Percentiles rank a stretch among this genome's conserved stretches.
Conservation (phyloP, 23 tunicate genomes). For the Pegea sp. region DNA sequence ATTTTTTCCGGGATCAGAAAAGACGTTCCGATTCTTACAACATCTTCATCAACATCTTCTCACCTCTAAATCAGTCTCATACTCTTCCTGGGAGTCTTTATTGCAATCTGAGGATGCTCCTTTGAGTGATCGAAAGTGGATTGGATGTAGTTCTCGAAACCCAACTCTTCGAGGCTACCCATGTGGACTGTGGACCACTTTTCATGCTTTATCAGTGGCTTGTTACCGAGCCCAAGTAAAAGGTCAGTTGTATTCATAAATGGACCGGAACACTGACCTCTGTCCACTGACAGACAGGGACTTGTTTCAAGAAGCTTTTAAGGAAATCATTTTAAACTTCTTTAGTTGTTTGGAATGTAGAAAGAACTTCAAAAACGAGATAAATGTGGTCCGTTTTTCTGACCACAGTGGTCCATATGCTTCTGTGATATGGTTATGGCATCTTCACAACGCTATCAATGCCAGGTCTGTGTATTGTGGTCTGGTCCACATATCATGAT, state of each 20-base stretch:
- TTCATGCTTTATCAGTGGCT: conserved; percentile 74
- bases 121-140: conserved; percentile 49
- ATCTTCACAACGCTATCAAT: conserved; percentile 65
- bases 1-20: no score
- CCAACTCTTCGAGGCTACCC: conserved; percentile 65
- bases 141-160: conserved; percentile 33
- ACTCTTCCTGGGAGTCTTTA: no score
- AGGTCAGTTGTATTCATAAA: no score
- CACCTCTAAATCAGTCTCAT: no score
- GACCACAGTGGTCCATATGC: conserved; percentile 4
- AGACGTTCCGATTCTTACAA: no score
- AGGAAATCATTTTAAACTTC: conserved; percentile 36
- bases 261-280: no score
- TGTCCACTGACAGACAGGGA: conserved; percentile 19
- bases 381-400: conserved; percentile 18
- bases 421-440: conserved; percentile 81
- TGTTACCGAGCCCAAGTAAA: conserved; percentile 12
- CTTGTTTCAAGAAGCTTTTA: conserved; percentile 38
- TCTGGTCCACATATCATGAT: no score
- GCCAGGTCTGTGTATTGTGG: conserved; percentile 48
- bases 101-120: no score
- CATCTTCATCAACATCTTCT: no score
- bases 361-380: conserved; percentile 58
- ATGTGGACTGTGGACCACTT: conserved; percentile 85
- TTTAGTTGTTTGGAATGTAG: conserved; percentile 79